phyloP scores from a whole-genome alignment of 2,797 vertebrate genomes.

The Antennarius maculatus region DNA sequence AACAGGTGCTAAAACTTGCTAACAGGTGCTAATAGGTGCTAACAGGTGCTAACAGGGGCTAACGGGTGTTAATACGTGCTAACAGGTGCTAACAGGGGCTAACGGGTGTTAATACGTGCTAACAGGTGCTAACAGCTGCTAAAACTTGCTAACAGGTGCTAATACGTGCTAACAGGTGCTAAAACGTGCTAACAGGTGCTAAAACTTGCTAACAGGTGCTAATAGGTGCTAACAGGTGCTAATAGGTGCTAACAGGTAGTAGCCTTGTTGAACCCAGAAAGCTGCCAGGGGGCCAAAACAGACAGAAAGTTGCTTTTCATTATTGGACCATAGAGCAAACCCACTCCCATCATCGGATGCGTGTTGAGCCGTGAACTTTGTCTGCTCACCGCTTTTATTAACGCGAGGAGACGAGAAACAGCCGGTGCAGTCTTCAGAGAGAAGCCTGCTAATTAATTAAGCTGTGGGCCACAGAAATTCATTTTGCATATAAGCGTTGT shows the following conservation, averaged over 20 bases:
- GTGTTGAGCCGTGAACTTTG: conserved; percentile 36
- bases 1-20: no score
- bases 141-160: no score
- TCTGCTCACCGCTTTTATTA: conserved; percentile 66
- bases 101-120: no score
- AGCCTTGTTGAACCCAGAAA: not conserved
- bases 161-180: no score
- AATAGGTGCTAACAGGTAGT: not conserved
- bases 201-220: no score
- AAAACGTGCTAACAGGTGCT: no score
- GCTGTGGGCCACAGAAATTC: conserved; percentile 83
- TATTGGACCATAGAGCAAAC: not conserved
- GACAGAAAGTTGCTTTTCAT: not conserved
- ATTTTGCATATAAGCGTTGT: conserved; percentile 78
- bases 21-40: no score
- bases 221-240: not conserved
- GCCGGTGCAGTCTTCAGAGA: conserved; percentile 71
- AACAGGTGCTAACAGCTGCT: no score
- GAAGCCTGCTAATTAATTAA: conserved; percentile 87
- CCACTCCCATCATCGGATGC: not conserved
- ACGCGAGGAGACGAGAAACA: conserved; percentile 72
- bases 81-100: no score
- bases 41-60: no score
- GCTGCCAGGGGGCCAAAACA: not conserved
- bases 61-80: no score